Conservation (phyloP, 2,113 vertebrate species). For the Hippocampus mohnikei region DNA sequence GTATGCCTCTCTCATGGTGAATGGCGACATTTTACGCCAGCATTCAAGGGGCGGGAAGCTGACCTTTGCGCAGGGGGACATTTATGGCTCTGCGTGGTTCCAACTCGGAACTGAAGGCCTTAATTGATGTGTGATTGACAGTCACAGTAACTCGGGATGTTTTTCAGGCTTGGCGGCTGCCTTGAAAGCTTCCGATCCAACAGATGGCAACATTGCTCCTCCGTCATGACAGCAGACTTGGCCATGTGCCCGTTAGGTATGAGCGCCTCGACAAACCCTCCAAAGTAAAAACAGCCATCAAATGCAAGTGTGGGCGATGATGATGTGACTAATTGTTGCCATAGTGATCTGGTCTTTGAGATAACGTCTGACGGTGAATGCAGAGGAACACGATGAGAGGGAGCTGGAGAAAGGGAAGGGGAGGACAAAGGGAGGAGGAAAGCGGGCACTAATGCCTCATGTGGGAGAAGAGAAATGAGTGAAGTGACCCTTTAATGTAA, state of each 20-base stretch:
- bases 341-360: slow-evolving; percentile 67
- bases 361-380: slow-evolving; percentile 51
- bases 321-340: slow-evolving; percentile 72
- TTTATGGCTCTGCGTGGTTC: slow-evolving; percentile 20
- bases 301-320: slow-evolving; percentile 63
- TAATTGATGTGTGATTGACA: slow-evolving; percentile 60
- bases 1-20: slow-evolving; percentile 21
- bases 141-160: slow-evolving; percentile 24
- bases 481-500: slow-evolving; percentile 46
- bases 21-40: slow-evolving; percentile 19
- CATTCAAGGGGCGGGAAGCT: slow-evolving; percentile 23
- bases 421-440: slow-evolving; percentile 22
- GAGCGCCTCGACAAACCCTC: slow-evolving; percentile 46
- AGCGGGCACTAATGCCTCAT: slow-evolving; percentile 38
- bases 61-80: slow-evolving; percentile 26
- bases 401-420: slow-evolving; percentile 20
- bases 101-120: slow-evolving; percentile 23
- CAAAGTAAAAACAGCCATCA: slow-evolving; percentile 70
- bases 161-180: slow-evolving; percentile 30
- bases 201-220: slow-evolving; percentile 77
- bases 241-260: slow-evolving; percentile 44
- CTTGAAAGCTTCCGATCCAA: slow-evolving; percentile 59
- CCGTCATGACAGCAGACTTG: slow-evolving; percentile 47
- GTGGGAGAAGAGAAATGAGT: slow-evolving; percentile 37
- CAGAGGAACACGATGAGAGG: slow-evolving; percentile 21